phyloP scores from a whole-genome alignment of 2,113 vertebrate species.

The Rhinogobius similis region DNA sequence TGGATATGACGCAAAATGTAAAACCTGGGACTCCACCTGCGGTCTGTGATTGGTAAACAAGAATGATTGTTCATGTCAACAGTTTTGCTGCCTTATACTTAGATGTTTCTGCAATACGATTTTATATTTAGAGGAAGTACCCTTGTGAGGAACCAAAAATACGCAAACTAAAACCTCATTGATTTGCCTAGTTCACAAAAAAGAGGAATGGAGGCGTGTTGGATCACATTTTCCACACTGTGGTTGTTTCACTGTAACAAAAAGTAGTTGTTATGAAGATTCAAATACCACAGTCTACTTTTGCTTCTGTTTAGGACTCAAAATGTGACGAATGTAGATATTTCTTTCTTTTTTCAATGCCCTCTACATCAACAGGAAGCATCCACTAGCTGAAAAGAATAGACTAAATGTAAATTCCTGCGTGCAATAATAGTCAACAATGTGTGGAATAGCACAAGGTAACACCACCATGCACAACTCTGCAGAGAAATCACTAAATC shows the following conservation, averaged over 20 bases:
- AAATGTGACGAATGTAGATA: constrained; percentile 48
- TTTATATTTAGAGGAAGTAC: neutral
- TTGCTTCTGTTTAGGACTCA: constrained; percentile 3
- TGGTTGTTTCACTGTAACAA: constrained; percentile 21
- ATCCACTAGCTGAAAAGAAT: constrained; percentile 46
- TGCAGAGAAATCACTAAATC: constrained; percentile 42
- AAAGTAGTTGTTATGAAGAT: neutral
- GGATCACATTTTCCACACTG: neutral
- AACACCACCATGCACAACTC: constrained; percentile 12
- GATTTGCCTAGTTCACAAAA: neutral
- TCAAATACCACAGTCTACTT: neutral
- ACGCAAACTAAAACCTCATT: neutral
- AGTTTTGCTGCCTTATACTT: neutral
- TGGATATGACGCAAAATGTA: neutral
- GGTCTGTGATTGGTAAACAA: neutral
- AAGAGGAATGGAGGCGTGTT: constrained; percentile 17
- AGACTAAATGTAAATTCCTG: constrained; percentile 41
- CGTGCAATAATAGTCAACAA: constrained; percentile 8
- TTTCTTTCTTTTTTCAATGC: constrained; percentile 52
- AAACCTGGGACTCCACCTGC: neutral
- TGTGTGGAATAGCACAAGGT: constrained; percentile 42
- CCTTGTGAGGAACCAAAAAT: neutral
- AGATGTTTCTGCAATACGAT: neutral
- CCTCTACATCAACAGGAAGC: constrained; percentile 56
- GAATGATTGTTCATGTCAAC: neutral